A percentile compares a stretch with the other conserved stretches of the same genome.
These are phyloP conservation scores for Empidonax alnorum DNA, from an alignment of 2,113 vertebrate genomes.

Conservation along the genomic window DNA sequence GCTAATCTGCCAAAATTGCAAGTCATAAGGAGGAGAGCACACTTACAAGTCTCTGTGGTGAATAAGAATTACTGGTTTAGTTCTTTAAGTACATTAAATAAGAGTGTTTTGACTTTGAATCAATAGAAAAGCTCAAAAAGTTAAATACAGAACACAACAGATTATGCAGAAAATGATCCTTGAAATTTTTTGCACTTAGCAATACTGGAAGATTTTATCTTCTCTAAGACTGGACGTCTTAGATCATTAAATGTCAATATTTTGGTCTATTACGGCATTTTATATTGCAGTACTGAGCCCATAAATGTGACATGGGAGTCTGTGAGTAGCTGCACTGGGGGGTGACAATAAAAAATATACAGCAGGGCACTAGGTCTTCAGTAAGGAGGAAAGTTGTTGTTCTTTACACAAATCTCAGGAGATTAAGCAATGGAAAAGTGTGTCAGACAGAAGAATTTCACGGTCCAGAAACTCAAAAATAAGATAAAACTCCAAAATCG, in stretches of 20 bases:
- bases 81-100: neutral
- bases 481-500: constrained; percentile 66
- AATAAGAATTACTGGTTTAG: neutral
- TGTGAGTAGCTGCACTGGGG: neutral
- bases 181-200: neutral
- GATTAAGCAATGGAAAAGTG: constrained; percentile 53
- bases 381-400: constrained; percentile 23
- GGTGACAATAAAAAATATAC: neutral
- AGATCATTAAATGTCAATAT: constrained; percentile 52
- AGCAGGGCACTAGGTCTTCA: neutral
- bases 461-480: constrained; percentile 63
- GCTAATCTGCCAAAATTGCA: neutral
- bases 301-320: neutral
- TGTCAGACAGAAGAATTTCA: constrained; percentile 67
- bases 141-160: constrained; percentile 37
- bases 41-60: neutral
- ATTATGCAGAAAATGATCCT: constrained; percentile 44
- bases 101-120: neutral
- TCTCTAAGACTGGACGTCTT: neutral
- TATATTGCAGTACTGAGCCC: neutral
- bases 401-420: constrained; percentile 52
- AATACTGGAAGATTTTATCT: constrained; percentile 23
- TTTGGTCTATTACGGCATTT: constrained; percentile 20
- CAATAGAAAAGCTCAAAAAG: neutral
- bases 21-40: neutral